Percentiles rank a stretch among this genome's conserved stretches.
Evolutionary conservation across 2,113 vertebrate species (phyloP).

Genomic region (Hymenochirus boettgeri): DNA sequence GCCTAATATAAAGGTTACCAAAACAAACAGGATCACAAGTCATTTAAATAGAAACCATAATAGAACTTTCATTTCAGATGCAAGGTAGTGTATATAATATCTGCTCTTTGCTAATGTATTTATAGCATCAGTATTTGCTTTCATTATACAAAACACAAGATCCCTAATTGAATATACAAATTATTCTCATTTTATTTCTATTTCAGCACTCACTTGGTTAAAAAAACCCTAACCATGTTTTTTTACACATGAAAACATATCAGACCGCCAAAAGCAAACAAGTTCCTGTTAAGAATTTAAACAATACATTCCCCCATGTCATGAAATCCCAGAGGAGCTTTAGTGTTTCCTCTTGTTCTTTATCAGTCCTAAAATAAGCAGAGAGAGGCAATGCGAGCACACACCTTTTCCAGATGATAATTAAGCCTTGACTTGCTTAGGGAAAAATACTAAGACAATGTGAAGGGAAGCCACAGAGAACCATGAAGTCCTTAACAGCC

Average conservation of each 20-base stretch:
- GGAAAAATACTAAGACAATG: constrained; percentile 46
- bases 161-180: no score
- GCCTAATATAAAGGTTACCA: no score
- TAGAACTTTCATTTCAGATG: no score
- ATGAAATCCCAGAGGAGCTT: constrained; percentile 69
- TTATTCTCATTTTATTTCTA: no score
- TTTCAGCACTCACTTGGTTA: constrained; percentile 16
- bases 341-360: constrained; percentile 73
- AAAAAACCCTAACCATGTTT: constrained; percentile 6
- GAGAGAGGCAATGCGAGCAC: constrained; percentile 57
- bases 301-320: constrained; percentile 71
- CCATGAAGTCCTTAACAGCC: constrained; percentile 53
- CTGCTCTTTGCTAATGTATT: no score
- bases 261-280: constrained; percentile 66
- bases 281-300: constrained; percentile 72
- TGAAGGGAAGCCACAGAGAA: constrained; percentile 38
- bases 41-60: no score
- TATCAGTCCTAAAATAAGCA: constrained; percentile 74
- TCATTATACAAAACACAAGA: no score
- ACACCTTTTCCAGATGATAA: constrained; percentile 65
- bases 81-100: no score
- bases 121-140: no score
- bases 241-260: constrained; percentile 65
- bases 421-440: constrained; percentile 46
- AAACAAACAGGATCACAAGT: no score